Percentiles rank a stretch among this genome's conserved stretches.
phyloP scores from a whole-genome alignment of 1,140 invertebrate genomes.

The Papilio helenus region DNA sequence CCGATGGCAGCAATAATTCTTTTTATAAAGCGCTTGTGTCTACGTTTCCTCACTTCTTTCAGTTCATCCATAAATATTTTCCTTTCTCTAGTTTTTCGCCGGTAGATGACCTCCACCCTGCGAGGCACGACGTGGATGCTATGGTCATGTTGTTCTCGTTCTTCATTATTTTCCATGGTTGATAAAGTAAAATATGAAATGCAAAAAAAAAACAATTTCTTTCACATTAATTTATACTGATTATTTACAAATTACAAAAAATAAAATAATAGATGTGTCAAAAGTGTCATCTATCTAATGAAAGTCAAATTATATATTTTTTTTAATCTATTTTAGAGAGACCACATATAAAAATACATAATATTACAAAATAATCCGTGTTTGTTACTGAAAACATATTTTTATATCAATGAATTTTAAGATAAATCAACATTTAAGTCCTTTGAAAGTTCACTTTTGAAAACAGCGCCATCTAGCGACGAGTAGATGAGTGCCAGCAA shows the following conservation, averaged over 20 bases:
- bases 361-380: background rate
- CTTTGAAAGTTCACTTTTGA: background rate
- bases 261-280: constrained; percentile 9
- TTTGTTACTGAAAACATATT: background rate
- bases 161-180: constrained; percentile 46
- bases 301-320: background rate
- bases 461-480: constrained; percentile 53
- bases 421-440: background rate
- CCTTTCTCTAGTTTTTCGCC: constrained; percentile 60
- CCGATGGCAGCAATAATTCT: constrained; percentile 58
- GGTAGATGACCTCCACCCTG: constrained; percentile 59
- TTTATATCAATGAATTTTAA: background rate
- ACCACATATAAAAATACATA: background rate
- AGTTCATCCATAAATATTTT: constrained; percentile 72
- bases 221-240: constrained; percentile 27
- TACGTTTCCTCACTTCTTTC: constrained; percentile 56
- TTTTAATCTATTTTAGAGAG: background rate
- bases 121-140: constrained; percentile 42
- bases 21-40: constrained; percentile 52
- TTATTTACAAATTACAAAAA: constrained; percentile 11
- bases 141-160: background rate
- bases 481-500: constrained; percentile 45
- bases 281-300: constrained; percentile 23
- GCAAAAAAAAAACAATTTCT: constrained; percentile 20
- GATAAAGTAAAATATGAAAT: constrained; percentile 32